Base-by-base conservation (phyloP, 2,113 vertebrate species). In the Tetrao urogallus region DNA sequence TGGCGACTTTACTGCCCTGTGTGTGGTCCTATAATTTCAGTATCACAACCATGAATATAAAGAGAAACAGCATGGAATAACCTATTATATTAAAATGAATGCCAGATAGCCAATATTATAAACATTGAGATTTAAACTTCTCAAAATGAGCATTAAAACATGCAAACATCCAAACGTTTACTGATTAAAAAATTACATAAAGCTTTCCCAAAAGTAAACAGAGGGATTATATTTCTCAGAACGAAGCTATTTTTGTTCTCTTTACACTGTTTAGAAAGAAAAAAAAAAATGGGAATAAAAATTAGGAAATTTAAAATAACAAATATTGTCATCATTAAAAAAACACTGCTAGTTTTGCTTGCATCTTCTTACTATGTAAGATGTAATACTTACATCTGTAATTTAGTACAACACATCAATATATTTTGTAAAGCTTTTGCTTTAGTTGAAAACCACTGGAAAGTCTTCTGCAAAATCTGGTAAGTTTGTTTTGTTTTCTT, bases 1-100 rank as follows among this genome's bases (percentile, higher is more conserved):
- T 98, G 97, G 97, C 97, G 97, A 98, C 95, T 97, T 96, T 97
- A 97, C 97, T 98, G 97, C 94, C 97, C 97, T 98, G 98, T 98
- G 98, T 98, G 98, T 98, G 98, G 98, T 98, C 98, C 98, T 96
- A 97, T 98, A 97, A 98, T 98, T 98, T 98, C 97, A 98, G 96
- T 97, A 97, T 97, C 97, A 96, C 96, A 98, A 97, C 97, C 97
- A 97, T 78, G 97, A 98, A 97, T 91, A 97, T 97, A 97, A 97
- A 98, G 96, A 97, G 96, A 97, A 98, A 97, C 97, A 98, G 96
- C 98, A 98, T 97, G 97, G 98, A 98, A 93, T 92, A 98, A 95
- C 97, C 98, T 97, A 94, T 90, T 96, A 94, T 86, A 96, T 97
- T 95, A 82, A 52, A 91, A 91, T 80, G 79, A 94, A 82, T 67